phyloP scores from a whole-genome alignment of 2,113 vertebrate genomes.

The Setophaga petechia region DNA sequence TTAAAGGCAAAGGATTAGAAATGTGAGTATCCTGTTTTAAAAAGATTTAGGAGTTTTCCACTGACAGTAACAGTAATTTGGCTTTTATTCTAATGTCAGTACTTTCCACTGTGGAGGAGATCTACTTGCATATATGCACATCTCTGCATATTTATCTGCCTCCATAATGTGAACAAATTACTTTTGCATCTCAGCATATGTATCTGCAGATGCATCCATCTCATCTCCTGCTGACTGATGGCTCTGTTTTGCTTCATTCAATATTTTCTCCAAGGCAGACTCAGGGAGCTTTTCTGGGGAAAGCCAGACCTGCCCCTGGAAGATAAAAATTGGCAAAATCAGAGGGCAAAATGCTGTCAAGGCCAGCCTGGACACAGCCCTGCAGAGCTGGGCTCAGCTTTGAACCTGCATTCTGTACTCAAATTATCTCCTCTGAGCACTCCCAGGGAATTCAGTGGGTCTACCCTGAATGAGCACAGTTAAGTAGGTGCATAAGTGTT shows the following conservation, averaged over 20 bases:
- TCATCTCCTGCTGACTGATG: background rate
- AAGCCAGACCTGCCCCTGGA: background rate
- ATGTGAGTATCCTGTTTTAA: background rate
- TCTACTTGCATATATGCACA: background rate
- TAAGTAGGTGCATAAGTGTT: constrained; percentile 58
- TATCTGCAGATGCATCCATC: background rate
- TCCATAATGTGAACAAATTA: background rate
- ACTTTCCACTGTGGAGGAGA: background rate
- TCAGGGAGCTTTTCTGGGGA: background rate
- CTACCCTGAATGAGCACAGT: constrained; percentile 14
- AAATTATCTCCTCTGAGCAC: background rate
- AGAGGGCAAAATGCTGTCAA: background rate
- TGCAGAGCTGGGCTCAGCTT: background rate
- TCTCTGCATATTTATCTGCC: background rate
- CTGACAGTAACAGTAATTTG: background rate
- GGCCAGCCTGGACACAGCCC: background rate
- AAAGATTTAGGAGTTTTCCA: background rate
- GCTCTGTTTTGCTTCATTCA: background rate
- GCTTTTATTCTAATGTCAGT: background rate
- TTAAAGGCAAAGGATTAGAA: background rate
- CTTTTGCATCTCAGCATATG: background rate
- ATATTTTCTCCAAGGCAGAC: background rate
- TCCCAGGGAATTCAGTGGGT: background rate
- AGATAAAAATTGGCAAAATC: background rate
- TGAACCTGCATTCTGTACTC: background rate